Base-by-base conservation (phyloP, 2,113 vertebrate genomes). In the Hucho hucho region DNA sequence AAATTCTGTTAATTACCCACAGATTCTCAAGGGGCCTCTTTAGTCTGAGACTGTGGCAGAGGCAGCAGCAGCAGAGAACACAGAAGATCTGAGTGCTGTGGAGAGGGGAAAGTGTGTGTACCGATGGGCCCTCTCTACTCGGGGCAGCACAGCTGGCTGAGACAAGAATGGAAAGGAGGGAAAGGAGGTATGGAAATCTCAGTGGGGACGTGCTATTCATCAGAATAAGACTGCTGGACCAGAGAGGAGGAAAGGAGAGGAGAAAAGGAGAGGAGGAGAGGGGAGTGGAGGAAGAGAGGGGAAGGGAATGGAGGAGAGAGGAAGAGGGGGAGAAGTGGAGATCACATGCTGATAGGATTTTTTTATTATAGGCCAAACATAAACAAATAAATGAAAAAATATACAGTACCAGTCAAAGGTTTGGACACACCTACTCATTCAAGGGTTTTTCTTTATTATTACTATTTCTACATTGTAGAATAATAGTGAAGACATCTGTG, bases 1-100 rank as follows among this genome's bases (percentile, higher is more conserved):
- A 73, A 80, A 80, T 67, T 70, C 70, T 56, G 43, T 73, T 73
- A 80, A 80, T 80, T 76, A 80, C 29, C n/a, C 64, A 53, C 64
- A 49, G 12, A 61, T 11, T 63, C 70, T 64, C 74, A 4, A 6
- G 70, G 72, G 70, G 59, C 59, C 37, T 72, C 61, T 73, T 64
- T 73, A 37, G 25, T 69, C 56, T 64, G 71, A 70, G 72, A 69
- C 64, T 53, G 28, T 26, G 14, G 64, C 29, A 32, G 28, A 32
- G 25, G 12, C 24, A 64, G 13, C 25, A 25, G 61, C 18, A 64
- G 25, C 63, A 28, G 64, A 16, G 25, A 69, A 74, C 37, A 47
- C n/a, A 64, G 69, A 67, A 74, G 64, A 58, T 78, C 72, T 72
- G 14, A 37, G 26, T 65, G 58, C 58, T 7, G 58, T 61, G n/a